Conservation (phyloP, 2,888 invertebrate genomes). For the Galeopsomyia nigrocyanea region DNA sequence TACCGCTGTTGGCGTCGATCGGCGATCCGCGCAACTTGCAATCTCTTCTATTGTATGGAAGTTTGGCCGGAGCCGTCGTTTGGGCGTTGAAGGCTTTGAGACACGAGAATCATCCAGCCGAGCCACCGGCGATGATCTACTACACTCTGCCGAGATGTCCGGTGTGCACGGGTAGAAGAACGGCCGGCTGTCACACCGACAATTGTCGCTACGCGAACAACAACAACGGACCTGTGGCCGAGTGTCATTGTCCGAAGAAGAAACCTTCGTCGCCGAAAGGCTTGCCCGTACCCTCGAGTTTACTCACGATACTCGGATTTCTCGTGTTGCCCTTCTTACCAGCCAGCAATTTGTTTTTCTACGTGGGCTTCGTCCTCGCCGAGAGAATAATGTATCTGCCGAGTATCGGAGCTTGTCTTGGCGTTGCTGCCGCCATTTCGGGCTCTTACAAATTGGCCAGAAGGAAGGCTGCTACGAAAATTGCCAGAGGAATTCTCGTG, state of each 20-base stretch:
- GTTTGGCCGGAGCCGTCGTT: slow-evolving; percentile 59
- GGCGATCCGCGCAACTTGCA: slow-evolving; percentile 85
- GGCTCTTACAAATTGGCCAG: slow-evolving; percentile 60
- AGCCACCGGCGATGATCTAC: slow-evolving; percentile 10
- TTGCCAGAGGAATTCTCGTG: slow-evolving; percentile 64
- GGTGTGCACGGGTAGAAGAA: slow-evolving; percentile 78
- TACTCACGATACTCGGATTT: slow-evolving; percentile 70
- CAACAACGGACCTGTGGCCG: slow-evolving; percentile 71
- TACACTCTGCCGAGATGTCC: slow-evolving; percentile 71
- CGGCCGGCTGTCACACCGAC: slow-evolving; percentile 79
- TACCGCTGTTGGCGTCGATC: slow-evolving; percentile 85
- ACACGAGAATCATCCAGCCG: slow-evolving; percentile 6
- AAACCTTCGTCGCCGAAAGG: background rate
- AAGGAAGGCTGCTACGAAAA: slow-evolving; percentile 64
- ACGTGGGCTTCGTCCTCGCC: slow-evolving; percentile 98
- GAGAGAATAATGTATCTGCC: slow-evolving; percentile 96
- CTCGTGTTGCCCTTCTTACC: slow-evolving; percentile 94
- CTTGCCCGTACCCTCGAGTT: slow-evolving; percentile 45
- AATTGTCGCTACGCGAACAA: slow-evolving; percentile 81
- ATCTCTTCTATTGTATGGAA: slow-evolving; percentile 81
- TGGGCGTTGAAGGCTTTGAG: slow-evolving; percentile 58
- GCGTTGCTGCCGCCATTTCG: slow-evolving; percentile 78
- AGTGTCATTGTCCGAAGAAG: slow-evolving; percentile 68
- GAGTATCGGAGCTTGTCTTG: slow-evolving; percentile 93
- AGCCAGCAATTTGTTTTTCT: slow-evolving; percentile 95